Percentiles rank a stretch among this genome's conserved stretches.
Conservation (phyloP, 2,113 vertebrate species). For the Python bivittatus region DNA sequence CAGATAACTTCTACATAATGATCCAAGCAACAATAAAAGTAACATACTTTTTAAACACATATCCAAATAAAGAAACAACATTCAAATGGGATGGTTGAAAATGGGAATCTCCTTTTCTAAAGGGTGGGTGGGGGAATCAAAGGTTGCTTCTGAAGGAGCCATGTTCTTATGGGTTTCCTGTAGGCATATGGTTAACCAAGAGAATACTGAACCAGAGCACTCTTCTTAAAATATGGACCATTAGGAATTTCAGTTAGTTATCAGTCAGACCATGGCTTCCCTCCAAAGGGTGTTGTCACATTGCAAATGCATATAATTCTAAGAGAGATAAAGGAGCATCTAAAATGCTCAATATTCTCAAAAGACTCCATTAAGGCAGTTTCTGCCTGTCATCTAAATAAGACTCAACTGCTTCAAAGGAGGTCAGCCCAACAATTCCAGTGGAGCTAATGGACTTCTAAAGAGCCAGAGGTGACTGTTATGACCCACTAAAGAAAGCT, state of each 20-base stretch:
- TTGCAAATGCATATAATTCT: neutral
- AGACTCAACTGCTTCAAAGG: neutral
- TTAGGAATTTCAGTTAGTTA: neutral
- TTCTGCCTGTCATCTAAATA: neutral
- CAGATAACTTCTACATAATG: neutral
- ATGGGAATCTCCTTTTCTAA: neutral
- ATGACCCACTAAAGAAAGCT: fast-evolving
- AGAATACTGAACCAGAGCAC: neutral
- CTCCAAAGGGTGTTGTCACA: neutral
- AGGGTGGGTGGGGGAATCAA: neutral
- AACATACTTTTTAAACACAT: neutral
- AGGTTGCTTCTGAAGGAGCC: neutral
- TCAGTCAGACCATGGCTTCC: neutral
- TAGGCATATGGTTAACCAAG: neutral
- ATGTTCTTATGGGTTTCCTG: neutral
- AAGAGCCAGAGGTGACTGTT: neutral
- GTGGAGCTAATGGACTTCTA: neutral
- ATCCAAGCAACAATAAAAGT: neutral
- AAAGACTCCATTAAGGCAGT: neutral
- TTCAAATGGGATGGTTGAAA: neutral
- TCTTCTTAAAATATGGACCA: neutral
- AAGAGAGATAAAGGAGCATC: fast-evolving
- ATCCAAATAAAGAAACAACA: neutral
- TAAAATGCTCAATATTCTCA: neutral
- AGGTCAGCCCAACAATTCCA: neutral